phyloP scores from a whole-genome alignment of 2,113 vertebrate species.

The Odocoileus hemionus region DNA sequence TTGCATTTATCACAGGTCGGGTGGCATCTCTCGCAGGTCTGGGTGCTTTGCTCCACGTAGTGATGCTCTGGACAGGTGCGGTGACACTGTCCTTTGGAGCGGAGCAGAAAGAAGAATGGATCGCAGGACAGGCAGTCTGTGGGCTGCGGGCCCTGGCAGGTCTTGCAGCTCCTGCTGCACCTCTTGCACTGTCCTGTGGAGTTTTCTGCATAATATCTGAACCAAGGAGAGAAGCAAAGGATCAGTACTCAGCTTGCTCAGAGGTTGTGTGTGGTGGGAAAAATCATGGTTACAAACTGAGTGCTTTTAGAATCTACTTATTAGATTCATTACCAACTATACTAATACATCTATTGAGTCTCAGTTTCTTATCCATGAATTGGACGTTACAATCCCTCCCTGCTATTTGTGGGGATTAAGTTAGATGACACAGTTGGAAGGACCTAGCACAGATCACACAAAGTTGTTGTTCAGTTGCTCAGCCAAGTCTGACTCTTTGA shows the following conservation, averaged over 20 bases:
- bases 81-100: conserved; percentile 78
- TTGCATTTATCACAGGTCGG: conserved; percentile 87
- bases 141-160: conserved; percentile 79
- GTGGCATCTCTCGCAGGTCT: conserved; percentile 87
- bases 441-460: background rate
- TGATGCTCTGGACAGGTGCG: conserved; percentile 85
- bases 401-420: background rate
- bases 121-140: conserved; percentile 88
- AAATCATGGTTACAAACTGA: background rate
- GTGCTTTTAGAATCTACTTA: background rate
- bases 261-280: background rate
- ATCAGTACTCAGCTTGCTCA: background rate
- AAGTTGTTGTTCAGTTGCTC: background rate
- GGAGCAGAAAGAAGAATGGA: conserved; percentile 82
- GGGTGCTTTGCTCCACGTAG: conserved; percentile 72
- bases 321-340: background rate
- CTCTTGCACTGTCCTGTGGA: conserved; percentile 79
- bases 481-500: background rate
- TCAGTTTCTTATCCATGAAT: background rate
- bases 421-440: background rate
- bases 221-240: background rate
- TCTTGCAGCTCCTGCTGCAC: conserved; percentile 87
- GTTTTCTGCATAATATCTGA: conserved; percentile 87
- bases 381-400: background rate
- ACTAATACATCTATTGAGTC: background rate